A percentile compares a stretch with the other conserved stretches of the same genome.
These are phyloP conservation scores for Pterocles orientalis DNA, from an alignment of 2,113 vertebrate species.

Conservation along the genomic window DNA sequence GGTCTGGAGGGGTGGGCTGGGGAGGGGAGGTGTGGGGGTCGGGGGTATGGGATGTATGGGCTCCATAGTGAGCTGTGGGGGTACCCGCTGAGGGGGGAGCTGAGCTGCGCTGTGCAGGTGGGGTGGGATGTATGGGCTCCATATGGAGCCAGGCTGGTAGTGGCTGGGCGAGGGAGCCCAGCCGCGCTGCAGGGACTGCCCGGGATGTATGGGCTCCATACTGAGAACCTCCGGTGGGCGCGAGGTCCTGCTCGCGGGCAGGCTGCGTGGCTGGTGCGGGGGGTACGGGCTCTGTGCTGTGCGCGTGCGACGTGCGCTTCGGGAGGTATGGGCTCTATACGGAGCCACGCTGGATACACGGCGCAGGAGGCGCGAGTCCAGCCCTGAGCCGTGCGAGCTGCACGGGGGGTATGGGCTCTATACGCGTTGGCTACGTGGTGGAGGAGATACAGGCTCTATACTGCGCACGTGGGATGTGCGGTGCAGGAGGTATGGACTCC, in stretches of 20 bases:
- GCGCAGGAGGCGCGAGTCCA: background rate
- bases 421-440: accelerated
- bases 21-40: too few species aligned
- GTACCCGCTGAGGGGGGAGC: background rate
- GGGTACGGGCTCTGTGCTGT: background rate
- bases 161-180: background rate
- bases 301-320: accelerated
- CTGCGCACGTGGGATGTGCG: accelerated
- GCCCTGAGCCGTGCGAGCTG: background rate
- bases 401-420: background rate
- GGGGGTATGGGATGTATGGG: background rate
- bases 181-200: accelerated
- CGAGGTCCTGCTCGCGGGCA: background rate
- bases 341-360: accelerated
- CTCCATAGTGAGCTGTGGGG: background rate
- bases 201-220: background rate
- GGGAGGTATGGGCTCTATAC: background rate
- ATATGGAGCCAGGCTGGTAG: too few species aligned
- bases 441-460: background rate
- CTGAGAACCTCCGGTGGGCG: background rate
- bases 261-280: accelerated
- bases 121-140: too few species aligned
- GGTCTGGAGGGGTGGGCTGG: too few species aligned
- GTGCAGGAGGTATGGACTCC: background rate
- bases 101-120: too few species aligned